Evolutionary conservation across 2,797 vertebrate genomes (phyloP), one percentile per base, ranked within the genome.

Genomic region (Helicolenus hilgendorfi): DNA sequence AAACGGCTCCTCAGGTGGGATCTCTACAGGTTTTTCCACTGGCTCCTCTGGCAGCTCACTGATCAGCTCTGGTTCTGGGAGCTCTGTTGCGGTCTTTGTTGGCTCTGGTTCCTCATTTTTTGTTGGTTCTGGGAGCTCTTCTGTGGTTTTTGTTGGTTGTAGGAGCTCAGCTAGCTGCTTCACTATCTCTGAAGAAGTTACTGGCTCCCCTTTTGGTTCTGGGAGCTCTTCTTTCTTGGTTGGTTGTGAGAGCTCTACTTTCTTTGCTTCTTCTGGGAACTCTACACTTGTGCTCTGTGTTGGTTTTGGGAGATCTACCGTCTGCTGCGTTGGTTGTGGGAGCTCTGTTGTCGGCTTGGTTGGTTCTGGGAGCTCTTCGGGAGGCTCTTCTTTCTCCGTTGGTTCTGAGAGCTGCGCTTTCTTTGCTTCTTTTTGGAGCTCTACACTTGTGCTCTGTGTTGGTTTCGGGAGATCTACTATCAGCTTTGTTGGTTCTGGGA

Each of bases 101-200:
- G 67, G 38, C 77, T 89, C 89, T 69, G 60, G 71, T 64, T 84
- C 78, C 53, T 92, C 89, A 73, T 79, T 26, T 56, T 69, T 36
- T 20, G 56, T 29, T 67, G 56, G 53, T 35, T 87, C 88, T 72
- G 36, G 60, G 49, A 80, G 5, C 15, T 81, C 45, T 13, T 82
- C 70, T 67, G 80, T 13, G 59, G 26, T 69, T 79, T 59, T 68
- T 60, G n/a, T 35, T 79, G 76, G 11, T 72, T 77, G 41, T 9
- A 26, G 33, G 24, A 84, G 5, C 15, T 79, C 45, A 4, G 33
- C 15, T 33, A 60, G 63, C 27, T 68, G 70, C 2, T 68, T 70
- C 7, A 3, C 24, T 65, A 11, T 67, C 71, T 78, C 77, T 11
- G 41, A 18, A 49, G 53, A 53, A 33, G 53, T 49, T 26, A 24